Evolutionary conservation across 2,888 invertebrate species (phyloP).

Genomic region (Drosophila neutralis): DNA sequence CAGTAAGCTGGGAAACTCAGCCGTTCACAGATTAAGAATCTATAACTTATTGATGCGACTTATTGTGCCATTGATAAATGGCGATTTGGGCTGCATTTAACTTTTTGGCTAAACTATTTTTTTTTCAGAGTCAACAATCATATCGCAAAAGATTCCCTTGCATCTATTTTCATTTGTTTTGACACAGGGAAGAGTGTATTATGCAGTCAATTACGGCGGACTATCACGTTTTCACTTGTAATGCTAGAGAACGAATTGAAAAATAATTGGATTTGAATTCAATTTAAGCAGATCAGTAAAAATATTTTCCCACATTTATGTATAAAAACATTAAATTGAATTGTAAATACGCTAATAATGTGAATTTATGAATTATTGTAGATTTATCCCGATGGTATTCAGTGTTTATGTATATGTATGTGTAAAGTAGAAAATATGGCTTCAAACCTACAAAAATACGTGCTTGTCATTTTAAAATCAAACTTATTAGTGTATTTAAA

Average conservation of each 20-base stretch:
- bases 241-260: no score
- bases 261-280: no score
- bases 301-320: no score
- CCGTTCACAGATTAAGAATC: neutral
- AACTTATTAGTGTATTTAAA: neutral
- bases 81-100: neutral
- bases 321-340: no score
- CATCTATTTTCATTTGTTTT: neutral
- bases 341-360: no score
- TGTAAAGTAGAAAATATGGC: neutral
- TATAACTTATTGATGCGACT: neutral
- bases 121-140: neutral
- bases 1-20: neutral
- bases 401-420: neutral
- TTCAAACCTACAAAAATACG: neutral
- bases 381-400: neutral
- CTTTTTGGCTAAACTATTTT: neutral
- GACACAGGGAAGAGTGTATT: rapidly evolving
- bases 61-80: no score
- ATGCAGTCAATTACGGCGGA: neutral
- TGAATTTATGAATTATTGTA: no score
- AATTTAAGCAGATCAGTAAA: no score
- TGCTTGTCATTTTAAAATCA: neutral
- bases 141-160: neutral
- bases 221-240: neutral